These are phyloP conservation scores for Lipophrys pholis DNA, from an alignment of 2,113 vertebrate genomes.

Conservation along the genomic window DNA sequence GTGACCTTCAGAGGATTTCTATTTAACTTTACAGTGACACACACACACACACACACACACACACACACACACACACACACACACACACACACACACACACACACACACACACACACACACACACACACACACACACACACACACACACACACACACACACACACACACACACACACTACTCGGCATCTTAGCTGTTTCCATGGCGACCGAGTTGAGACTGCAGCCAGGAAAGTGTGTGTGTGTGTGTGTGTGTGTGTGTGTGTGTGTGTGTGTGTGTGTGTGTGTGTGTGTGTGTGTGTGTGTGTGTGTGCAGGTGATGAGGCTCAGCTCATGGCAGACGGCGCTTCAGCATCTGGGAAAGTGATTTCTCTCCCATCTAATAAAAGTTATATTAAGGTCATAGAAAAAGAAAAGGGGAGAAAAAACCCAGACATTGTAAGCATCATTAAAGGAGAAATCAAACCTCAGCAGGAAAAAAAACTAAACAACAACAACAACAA, in stretches of 20 bases:
- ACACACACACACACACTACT: too few species aligned
- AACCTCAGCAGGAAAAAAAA: background rate
- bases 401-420: background rate
- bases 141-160: constrained; percentile 10
- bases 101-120: constrained; percentile 7
- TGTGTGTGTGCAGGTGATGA: constrained; percentile 68
- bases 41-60: constrained; percentile 4
- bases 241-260: constrained; percentile 28
- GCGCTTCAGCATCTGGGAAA: constrained; percentile 62
- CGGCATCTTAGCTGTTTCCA: constrained; percentile 85
- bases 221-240: constrained; percentile 50
- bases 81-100: too few species aligned
- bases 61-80: constrained; percentile 6
- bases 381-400: constrained; percentile 69
- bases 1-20: constrained; percentile 70
- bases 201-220: constrained; percentile 74
- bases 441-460: constrained; percentile 50
- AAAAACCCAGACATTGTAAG: background rate
- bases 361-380: constrained; percentile 66
- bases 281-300: constrained; percentile 26
- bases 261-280: constrained; percentile 23
- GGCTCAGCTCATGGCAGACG: constrained; percentile 57
- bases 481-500: too few species aligned
- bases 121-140: constrained; percentile 5
- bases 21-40: constrained; percentile 52